Conservation (phyloP, 2,888 invertebrate genomes). For the Athetis lepigone region DNA sequence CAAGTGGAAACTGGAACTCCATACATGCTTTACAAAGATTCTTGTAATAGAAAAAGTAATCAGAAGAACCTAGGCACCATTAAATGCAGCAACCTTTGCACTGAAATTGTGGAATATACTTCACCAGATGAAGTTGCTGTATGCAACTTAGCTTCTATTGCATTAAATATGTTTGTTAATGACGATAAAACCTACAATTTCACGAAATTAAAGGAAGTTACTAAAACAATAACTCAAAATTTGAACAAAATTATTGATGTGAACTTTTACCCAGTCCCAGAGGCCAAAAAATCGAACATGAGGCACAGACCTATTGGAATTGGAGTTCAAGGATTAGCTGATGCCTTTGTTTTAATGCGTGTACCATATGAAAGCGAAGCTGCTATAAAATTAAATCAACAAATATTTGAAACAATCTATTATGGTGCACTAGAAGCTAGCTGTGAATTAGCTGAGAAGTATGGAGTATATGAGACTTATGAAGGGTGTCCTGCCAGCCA, state of each 20-base stretch:
- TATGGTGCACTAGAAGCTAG: slow-evolving; percentile 99
- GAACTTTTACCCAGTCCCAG: slow-evolving; percentile 98
- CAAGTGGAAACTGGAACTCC: slow-evolving; percentile 99
- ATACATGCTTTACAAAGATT: slow-evolving; percentile 99
- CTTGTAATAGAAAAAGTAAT: slow-evolving; percentile 99
- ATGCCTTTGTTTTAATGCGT: slow-evolving; percentile 98
- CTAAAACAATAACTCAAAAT: slow-evolving; percentile 97
- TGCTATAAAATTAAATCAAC: slow-evolving; percentile 96
- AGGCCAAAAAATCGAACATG: slow-evolving; percentile 96
- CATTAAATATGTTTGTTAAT: slow-evolving; percentile 98
- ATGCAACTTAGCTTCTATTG: slow-evolving; percentile 99
- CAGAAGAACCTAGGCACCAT: slow-evolving; percentile 99
- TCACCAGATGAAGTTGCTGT: slow-evolving; percentile 98
- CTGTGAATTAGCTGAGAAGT: slow-evolving; percentile 96
- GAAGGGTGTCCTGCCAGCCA: slow-evolving; percentile 97
- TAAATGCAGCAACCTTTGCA: slow-evolving; percentile 99
- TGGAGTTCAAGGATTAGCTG: slow-evolving; percentile 99
- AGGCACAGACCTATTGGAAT: slow-evolving; percentile 97
- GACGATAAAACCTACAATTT: slow-evolving; percentile 96
- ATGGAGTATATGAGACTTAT: slow-evolving; percentile 97
- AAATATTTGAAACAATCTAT: slow-evolving; percentile 99
- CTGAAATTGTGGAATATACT: slow-evolving; percentile 99
- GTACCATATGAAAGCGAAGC: slow-evolving; percentile 97
- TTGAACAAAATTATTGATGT: slow-evolving; percentile 99
- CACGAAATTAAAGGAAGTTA: slow-evolving; percentile 95